Evolutionary conservation across 2,797 vertebrate genomes (phyloP), one percentile per base, ranked within the genome.

Genomic region (Sebastes hopkinsi): DNA sequence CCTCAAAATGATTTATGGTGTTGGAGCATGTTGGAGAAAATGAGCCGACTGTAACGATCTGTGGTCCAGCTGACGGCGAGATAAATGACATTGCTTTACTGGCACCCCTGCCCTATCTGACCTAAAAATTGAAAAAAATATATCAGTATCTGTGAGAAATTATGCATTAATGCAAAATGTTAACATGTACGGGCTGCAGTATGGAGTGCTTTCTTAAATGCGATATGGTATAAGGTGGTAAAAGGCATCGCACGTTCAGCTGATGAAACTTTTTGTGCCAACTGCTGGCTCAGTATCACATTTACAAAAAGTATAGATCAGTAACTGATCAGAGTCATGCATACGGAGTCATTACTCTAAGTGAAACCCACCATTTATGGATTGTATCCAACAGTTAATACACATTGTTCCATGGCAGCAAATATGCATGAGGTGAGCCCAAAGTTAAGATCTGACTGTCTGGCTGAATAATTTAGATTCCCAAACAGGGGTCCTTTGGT

Each of bases 1-100:
- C 62, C 75, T 75, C 67, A 82, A 46, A 56, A 67, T 86, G 72
- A 84, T 72, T 73, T 60, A 74, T 78, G 73, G 67, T 27, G 22
- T 42, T 18, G 3, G 20, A 52, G 64, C 25, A 27, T 27, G 50
- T 27, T 68, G 75, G 67, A 68, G 74, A 66, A 79, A 78, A 82
- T 72, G 52, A 75, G 65, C n/a, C 34, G 2, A 22, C 20, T 8
- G 1, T 71, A 82, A 84, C 16, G 60, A 84, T 73, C 56, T 75
- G 79, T 22, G 27, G 50, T 69, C 58, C 58, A 54, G 66, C 59
- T 58, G 68, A 85, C 77, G 71, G 62, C 4, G 27, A 86, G 82
- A 77, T 75, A 10, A 59, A 82, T 84, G 4, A 38, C 29, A 10
- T 32, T 68, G 79, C 61, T 60, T 67, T 74, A 8, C 18, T 70